Percentiles rank a stretch among this genome's conserved stretches.
Evolutionary conservation across 2,113 vertebrate genomes (phyloP).

Genomic region (Anoura caudifer): DNA sequence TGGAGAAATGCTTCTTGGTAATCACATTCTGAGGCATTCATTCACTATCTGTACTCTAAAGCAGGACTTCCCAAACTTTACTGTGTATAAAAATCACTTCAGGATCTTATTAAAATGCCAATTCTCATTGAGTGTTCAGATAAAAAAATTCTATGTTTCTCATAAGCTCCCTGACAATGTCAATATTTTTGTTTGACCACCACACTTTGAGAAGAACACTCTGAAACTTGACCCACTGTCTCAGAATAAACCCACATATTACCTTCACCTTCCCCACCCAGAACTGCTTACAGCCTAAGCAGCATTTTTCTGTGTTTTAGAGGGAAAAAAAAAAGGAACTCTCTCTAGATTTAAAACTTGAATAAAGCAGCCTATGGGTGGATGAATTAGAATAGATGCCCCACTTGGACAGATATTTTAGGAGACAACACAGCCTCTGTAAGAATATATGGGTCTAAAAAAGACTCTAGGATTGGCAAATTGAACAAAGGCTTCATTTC

Average conservation of each 20-base stretch:
- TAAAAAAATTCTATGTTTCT: background rate
- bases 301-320: background rate
- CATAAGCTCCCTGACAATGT: background rate
- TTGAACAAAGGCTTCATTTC: background rate
- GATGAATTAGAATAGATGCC: constrained; percentile 37
- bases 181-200: background rate
- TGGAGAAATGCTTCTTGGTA: background rate
- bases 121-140: background rate
- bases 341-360: background rate
- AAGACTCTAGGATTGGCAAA: background rate
- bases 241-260: background rate
- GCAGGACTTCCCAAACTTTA: background rate
- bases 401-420: constrained; percentile 41
- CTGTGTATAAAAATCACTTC: background rate
- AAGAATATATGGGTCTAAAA: background rate
- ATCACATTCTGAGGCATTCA: background rate
- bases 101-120: background rate
- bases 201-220: background rate
- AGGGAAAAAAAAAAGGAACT: background rate
- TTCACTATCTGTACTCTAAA: background rate
- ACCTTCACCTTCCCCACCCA: background rate
- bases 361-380: background rate
- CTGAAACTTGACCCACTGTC: background rate
- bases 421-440: background rate
- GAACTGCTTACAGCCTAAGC: background rate